Evolutionary conservation across 53 echinoderm and acorn worm genomes (phyloP).

Genomic region (Hippasteria phrygiana): DNA sequence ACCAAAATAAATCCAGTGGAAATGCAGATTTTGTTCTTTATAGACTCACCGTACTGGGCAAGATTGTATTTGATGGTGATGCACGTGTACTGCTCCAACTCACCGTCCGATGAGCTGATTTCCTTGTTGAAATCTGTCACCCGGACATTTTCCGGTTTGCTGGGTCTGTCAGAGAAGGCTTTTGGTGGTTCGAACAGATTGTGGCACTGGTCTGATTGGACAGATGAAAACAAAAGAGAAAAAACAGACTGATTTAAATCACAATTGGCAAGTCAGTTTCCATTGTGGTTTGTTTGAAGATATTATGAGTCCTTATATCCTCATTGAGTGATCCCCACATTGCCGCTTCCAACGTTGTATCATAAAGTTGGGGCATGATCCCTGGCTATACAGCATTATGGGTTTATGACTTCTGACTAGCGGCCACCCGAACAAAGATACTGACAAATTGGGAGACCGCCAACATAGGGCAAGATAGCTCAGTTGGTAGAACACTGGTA

Average conservation of each 20-base stretch:
- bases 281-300: too few species aligned
- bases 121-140: slow-evolving; percentile 4
- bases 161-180: background rate
- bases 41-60: background rate
- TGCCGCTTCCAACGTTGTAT: too few species aligned
- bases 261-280: too few species aligned
- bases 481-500: too few species aligned
- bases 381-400: too few species aligned
- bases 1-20: background rate
- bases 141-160: background rate
- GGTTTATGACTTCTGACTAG: too few species aligned
- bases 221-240: background rate
- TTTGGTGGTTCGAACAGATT: slow-evolving; percentile 30
- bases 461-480: too few species aligned
- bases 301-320: too few species aligned
- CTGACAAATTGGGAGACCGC: too few species aligned
- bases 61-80: slow-evolving; percentile 21
- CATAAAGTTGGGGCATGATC: too few species aligned
- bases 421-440: too few species aligned
- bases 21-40: background rate
- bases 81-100: slow-evolving; percentile 3
- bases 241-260: background rate
- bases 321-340: too few species aligned
- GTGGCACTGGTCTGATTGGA: background rate
- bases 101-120: background rate